Conservation (phyloP, 1,140 invertebrate species). For the Stegodyphus dumicola region DNA sequence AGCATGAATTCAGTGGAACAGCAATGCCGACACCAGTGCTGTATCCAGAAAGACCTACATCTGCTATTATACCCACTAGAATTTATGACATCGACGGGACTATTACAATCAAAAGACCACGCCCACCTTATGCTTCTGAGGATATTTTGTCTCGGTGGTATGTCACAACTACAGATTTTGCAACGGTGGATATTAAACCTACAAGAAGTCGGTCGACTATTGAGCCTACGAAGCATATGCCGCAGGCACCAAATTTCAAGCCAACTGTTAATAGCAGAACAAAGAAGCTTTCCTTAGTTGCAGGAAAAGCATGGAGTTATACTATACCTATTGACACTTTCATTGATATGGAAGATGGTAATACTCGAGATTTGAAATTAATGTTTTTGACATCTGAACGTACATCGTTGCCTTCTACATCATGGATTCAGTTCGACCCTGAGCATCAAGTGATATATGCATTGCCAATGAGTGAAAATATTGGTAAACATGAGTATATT, state of each 20-base stretch:
- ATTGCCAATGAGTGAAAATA: constrained; percentile 81
- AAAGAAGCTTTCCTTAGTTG: constrained; percentile 79
- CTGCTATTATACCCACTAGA: constrained; percentile 29
- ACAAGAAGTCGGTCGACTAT: constrained; percentile 18
- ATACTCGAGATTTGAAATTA: constrained; percentile 80
- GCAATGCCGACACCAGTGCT: constrained; percentile 41
- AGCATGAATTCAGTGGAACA: not conserved
- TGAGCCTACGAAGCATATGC: constrained; percentile 35
- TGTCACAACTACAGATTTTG: constrained; percentile 32
- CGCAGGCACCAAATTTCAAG: constrained; percentile 65
- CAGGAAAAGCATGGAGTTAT: constrained; percentile 80
- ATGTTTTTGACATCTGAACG: constrained; percentile 74
- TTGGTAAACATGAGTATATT: constrained; percentile 83
- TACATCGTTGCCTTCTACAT: constrained; percentile 75
- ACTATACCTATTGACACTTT: constrained; percentile 84
- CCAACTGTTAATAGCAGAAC: constrained; percentile 80
- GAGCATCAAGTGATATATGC: constrained; percentile 82
- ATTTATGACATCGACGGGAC: constrained; percentile 47
- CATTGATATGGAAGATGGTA: constrained; percentile 84
- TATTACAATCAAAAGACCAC: not conserved
- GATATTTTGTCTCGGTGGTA: constrained; percentile 50
- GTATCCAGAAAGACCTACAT: constrained; percentile 39
- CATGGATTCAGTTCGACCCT: constrained; percentile 88
- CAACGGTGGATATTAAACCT: constrained; percentile 31
- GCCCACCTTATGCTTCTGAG: constrained; percentile 19